Conservation (phyloP, 2,113 vertebrate genomes). For the Muntiacus reevesi region DNA sequence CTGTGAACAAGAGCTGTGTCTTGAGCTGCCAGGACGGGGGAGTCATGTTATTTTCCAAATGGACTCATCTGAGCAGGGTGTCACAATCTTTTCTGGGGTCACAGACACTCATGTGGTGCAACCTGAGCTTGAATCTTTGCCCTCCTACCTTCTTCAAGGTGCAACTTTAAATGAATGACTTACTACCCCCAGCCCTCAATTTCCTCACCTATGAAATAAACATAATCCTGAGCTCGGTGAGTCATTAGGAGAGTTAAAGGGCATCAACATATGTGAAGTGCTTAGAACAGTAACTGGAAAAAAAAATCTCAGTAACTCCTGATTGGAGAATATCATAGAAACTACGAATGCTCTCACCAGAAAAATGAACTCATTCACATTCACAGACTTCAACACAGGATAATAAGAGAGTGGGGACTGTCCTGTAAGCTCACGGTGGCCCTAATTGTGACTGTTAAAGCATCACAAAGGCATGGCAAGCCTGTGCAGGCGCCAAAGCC, state of each 20-base stretch:
- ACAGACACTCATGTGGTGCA: not conserved
- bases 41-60: not conserved
- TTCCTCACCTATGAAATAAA: not conserved
- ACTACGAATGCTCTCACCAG: not conserved
- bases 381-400: not conserved
- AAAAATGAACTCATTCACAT: constrained; percentile 1
- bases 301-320: not conserved
- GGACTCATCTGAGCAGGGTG: not conserved
- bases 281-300: not conserved
- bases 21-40: not conserved
- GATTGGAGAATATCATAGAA: constrained; percentile 1
- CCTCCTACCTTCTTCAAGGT: not conserved
- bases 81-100: not conserved
- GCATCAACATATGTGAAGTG: not conserved
- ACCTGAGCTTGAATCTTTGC: not conserved
- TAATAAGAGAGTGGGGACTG: not conserved
- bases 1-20: not conserved
- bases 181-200: not conserved
- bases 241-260: constrained; percentile 13
- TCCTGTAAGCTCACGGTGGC: not conserved
- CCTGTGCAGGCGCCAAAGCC: not conserved
- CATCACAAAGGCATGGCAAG: not conserved
- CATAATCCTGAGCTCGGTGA: not conserved
- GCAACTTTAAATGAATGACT: not conserved
- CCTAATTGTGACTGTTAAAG: not conserved